Evolutionary conservation across 2,113 vertebrate species (phyloP), one percentile per base, ranked within the genome.

Genomic region (Ondatra zibethicus): DNA sequence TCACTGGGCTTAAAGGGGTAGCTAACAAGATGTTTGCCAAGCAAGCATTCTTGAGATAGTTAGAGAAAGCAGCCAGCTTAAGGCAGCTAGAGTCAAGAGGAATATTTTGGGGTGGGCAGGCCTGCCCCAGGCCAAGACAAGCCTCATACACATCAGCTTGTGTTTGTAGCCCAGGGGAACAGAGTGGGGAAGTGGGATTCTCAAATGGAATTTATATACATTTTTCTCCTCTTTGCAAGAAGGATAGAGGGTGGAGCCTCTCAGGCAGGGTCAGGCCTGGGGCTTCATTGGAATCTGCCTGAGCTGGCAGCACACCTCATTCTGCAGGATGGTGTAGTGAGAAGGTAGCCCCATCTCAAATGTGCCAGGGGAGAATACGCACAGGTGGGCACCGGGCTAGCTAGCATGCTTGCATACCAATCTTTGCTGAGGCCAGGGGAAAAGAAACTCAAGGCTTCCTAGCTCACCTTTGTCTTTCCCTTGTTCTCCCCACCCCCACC

Each of bases 381-480:
- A n/a, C 81, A 85, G 29, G 25, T 93, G 92, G 68, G 68, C 45
- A 5, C 96, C 85, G 97, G 99, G 98, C 98, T 98, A 98, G 97
- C 99, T 98, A 99, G 99, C 99, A 98, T 98, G 98, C 99, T 81
- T n/a, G 94, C 88, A 93, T 98, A 94, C 97, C 93, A 98, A 98
- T 98, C 98, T 97, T 84, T 91, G 94, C 98, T 98, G 98, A 97
- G 96, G 96, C 98, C 98, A 98, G 93, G 96, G 98, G 98, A 98
- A 97, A 97, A 91, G 63, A 55, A 66, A 47, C 16, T 87, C 39
- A 1, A 96, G 98, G 27, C 68, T 92, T 88, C 85, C 61, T 65
- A 84, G 14, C 82, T 99, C 98, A 23, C 58, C 39, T 94, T 96
- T 85, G 91, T 94, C 93, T 65, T 76, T 45, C 0, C 75, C 68